Evolutionary conservation across 2,888 invertebrate species (phyloP).

Genomic region (Zele albiditarsus): DNA sequence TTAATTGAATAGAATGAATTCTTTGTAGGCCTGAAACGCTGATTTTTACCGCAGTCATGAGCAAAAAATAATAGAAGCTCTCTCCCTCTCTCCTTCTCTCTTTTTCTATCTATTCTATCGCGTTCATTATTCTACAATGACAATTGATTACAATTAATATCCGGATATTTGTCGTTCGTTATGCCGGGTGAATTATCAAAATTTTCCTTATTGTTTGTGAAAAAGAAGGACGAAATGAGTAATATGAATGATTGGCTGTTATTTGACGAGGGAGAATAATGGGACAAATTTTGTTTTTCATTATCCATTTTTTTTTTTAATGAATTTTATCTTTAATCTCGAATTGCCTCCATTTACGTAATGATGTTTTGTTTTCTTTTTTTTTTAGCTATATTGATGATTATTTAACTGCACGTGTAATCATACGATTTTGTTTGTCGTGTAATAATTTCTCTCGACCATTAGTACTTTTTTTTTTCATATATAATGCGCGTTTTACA

Average conservation of each 20-base stretch:
- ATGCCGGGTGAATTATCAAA: neutral
- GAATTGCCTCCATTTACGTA: slow-evolving; percentile 11
- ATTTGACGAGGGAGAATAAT: neutral
- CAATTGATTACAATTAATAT: neutral
- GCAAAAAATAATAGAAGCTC: slow-evolving; percentile 27
- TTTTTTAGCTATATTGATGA: neutral
- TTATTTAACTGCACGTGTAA: neutral
- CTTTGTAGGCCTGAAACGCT: slow-evolving; percentile 34
- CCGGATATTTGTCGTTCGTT: neutral
- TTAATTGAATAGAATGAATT: neutral
- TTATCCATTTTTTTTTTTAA: neutral
- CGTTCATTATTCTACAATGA: neutral
- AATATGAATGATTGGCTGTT: neutral
- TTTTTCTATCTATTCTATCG: slow-evolving; percentile 3
- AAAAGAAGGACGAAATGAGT: neutral
- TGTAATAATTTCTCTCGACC: neutral
- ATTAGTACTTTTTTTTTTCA: neutral
- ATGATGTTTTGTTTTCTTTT: neutral
- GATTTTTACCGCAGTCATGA: slow-evolving; percentile 13
- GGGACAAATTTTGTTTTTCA: neutral
- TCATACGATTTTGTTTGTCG: neutral
- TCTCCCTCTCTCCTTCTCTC: slow-evolving; percentile 4
- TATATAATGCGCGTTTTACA: no score
- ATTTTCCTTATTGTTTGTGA: neutral
- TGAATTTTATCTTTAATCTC: neutral